These are phyloP conservation scores for Meriones unguiculatus DNA, from an alignment of 2,113 vertebrate genomes.

Conservation along the genomic window DNA sequence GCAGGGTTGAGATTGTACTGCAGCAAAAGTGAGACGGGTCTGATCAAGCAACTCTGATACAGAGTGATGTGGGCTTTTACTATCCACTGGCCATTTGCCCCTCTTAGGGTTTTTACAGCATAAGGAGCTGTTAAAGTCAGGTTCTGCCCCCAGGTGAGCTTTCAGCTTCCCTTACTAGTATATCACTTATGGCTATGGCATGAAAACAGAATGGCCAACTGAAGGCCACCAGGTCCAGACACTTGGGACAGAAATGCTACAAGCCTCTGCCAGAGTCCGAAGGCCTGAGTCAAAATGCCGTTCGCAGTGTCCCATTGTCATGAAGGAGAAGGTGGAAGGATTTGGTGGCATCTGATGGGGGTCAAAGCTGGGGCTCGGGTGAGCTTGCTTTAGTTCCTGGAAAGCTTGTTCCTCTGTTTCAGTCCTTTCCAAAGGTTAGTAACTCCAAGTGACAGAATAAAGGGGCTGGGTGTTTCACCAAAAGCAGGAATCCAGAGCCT, in stretches of 20 bases:
- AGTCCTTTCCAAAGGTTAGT: neutral
- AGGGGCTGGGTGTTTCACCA: neutral
- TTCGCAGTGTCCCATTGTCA: neutral
- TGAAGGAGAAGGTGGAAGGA: neutral
- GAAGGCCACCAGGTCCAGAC: neutral
- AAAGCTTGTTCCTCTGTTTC: neutral
- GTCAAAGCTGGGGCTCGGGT: neutral
- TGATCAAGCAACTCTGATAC: neutral
- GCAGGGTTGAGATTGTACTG: neutral
- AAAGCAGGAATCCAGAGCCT: neutral
- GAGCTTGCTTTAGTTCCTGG: neutral
- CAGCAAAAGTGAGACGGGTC: neutral
- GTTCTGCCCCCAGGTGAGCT: neutral
- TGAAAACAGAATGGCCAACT: neutral
- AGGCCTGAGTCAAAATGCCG: neutral
- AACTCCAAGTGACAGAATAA: neutral
- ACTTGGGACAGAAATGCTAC: neutral
- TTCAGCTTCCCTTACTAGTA: neutral
- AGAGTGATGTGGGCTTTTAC: neutral
- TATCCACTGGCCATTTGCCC: neutral
- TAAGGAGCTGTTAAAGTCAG: neutral
- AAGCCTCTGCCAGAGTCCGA: neutral
- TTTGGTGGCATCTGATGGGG: neutral
- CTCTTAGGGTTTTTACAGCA: neutral
- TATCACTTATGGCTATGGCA: neutral